These are phyloP conservation scores for Drymonia ruficornis DNA, from an alignment of 2,888 invertebrate species.

Conservation along the genomic window DNA sequence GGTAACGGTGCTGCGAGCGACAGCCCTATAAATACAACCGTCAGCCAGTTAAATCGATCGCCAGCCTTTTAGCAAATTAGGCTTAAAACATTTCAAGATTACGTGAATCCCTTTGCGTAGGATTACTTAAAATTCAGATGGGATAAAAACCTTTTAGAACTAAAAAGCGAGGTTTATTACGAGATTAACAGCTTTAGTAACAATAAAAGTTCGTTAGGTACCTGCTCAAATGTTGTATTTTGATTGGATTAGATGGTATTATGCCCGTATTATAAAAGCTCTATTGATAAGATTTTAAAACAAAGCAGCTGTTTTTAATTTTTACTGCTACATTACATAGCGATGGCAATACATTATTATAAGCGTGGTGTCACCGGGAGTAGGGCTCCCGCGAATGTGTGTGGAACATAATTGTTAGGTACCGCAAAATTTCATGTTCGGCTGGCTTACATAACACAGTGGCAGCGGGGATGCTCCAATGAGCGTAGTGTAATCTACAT, in stretches of 20 bases:
- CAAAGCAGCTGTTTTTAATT: too few species aligned
- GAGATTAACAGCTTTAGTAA: constrained; percentile 5
- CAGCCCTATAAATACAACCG: constrained; percentile 7
- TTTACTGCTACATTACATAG: not conserved
- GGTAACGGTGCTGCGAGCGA: constrained; percentile 1
- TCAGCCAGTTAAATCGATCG: constrained; percentile 6
- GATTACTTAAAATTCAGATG: constrained; percentile 5
- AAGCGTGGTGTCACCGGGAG: constrained; percentile 28
- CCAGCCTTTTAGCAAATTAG: constrained; percentile 18
- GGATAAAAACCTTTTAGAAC: constrained; percentile 10
- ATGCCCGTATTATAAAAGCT: not conserved
- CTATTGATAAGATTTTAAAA: too few species aligned
- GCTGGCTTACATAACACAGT: constrained; percentile 52
- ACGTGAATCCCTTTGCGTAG: constrained; percentile 9
- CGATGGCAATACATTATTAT: constrained; percentile 35
- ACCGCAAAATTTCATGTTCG: constrained; percentile 57
- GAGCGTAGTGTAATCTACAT: constrained; percentile 1
- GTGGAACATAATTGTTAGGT: constrained; percentile 47
- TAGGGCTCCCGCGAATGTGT: constrained; percentile 35
- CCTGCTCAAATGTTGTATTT: not conserved
- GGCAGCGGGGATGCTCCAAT: constrained; percentile 15
- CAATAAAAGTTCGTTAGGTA: not conserved
- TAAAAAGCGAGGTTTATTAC: constrained; percentile 4
- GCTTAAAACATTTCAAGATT: constrained; percentile 13
- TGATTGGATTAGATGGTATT: constrained; percentile 1